A percentile compares a stretch with the other conserved stretches of the same genome.
phyloP scores from a whole-genome alignment of 2,113 vertebrate species.

The Phycodurus eques region DNA sequence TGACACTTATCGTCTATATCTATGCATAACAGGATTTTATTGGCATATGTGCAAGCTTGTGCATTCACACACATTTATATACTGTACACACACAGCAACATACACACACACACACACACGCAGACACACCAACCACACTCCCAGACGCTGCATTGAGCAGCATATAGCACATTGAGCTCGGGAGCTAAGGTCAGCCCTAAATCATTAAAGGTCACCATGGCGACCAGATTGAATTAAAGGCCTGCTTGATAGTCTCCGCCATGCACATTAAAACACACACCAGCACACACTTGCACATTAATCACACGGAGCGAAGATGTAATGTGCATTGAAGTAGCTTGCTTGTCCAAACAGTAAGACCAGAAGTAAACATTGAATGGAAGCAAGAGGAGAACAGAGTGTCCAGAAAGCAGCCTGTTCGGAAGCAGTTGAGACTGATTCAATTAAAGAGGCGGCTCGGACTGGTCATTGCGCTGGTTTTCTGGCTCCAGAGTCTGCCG shows the following conservation, averaged over 20 bases:
- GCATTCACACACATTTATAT: slow-evolving; percentile 13
- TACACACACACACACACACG: slow-evolving; percentile 14
- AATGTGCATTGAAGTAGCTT: slow-evolving; percentile 51
- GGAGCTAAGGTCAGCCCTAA: slow-evolving; percentile 67
- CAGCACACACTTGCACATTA: slow-evolving; percentile 51
- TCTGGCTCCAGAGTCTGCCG: slow-evolving; percentile 45
- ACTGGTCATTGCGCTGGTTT: slow-evolving; percentile 44
- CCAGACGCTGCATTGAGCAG: slow-evolving; percentile 24
- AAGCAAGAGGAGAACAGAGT: slow-evolving; percentile 38
- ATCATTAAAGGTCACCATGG: slow-evolving; percentile 68
- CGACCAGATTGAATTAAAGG: slow-evolving; percentile 69
- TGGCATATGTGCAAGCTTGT: slow-evolving; percentile 23
- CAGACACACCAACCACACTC: slow-evolving; percentile 7
- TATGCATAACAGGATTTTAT: slow-evolving; percentile 29
- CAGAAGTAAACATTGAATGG: slow-evolving; percentile 28
- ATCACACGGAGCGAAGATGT: slow-evolving; percentile 47
- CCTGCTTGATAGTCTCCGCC: slow-evolving; percentile 56
- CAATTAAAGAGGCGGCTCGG: slow-evolving; percentile 48
- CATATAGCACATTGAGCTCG: slow-evolving; percentile 57
- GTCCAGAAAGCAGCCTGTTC: slow-evolving; percentile 51
- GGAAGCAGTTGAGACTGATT: slow-evolving; percentile 62
- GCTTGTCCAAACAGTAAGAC: slow-evolving; percentile 21
- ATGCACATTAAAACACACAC: slow-evolving; percentile 54
- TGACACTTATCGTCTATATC: slow-evolving; percentile 25
- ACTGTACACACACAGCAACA: slow-evolving; percentile 6